Percentiles rank a stretch among this genome's conserved stretches.
phyloP scores from a whole-genome alignment of 1,140 invertebrate species.

The Drosophila chauvacae region DNA sequence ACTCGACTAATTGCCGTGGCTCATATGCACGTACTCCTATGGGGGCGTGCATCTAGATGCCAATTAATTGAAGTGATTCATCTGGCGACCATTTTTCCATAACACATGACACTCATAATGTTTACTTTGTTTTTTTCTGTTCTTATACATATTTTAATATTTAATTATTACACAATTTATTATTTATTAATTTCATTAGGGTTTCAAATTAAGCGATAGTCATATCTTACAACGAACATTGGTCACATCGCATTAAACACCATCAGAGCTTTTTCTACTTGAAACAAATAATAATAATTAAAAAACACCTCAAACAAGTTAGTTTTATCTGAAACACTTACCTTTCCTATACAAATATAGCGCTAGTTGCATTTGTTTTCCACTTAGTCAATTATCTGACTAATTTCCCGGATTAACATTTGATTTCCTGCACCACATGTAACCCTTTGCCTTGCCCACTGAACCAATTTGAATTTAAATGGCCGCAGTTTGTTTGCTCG shows the following conservation, averaged over 20 bases:
- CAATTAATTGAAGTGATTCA: conserved; percentile 41
- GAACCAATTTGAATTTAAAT: conserved; percentile 42
- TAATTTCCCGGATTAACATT: conserved; percentile 23
- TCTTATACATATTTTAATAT: not conserved
- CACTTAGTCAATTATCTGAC: conserved; percentile 24
- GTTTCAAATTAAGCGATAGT: too few relatives aligned
- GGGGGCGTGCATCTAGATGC: conserved; percentile 7
- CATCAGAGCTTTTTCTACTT: too few relatives aligned
- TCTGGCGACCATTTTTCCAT: conserved; percentile 9
- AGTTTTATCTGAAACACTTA: not conserved
- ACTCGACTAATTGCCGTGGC: conserved; percentile 37
- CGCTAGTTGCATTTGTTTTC: not conserved
- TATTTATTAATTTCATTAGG: not conserved
- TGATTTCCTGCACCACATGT: conserved; percentile 6
- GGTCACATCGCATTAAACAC: too few relatives aligned
- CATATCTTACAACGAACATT: too few relatives aligned
- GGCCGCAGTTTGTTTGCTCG: conserved; percentile 35
- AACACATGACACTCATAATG: not conserved
- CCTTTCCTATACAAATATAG: not conserved
- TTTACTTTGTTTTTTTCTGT: not conserved
- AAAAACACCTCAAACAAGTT: not conserved
- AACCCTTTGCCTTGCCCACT: conserved; percentile 25
- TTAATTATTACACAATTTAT: not conserved
- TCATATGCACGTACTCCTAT: conserved; percentile 27
- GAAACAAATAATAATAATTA: not conserved